phyloP scores from a whole-genome alignment of 2,113 vertebrate genomes.

The Aegotheles bennettii region DNA sequence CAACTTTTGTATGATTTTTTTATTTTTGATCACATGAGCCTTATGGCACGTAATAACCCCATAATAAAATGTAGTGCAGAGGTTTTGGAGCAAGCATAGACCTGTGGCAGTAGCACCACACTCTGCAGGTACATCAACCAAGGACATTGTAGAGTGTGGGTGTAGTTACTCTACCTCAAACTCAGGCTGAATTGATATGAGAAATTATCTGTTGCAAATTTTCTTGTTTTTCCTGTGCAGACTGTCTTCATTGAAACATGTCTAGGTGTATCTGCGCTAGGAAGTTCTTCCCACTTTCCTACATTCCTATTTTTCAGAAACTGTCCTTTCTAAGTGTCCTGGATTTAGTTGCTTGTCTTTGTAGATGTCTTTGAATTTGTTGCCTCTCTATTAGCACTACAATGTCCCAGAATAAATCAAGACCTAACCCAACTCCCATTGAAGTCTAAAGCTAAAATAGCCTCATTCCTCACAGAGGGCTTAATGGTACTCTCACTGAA shows the following conservation, averaged over 20 bases:
- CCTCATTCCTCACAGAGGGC: neutral
- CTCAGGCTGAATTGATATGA: accelerated
- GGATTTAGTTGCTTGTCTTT: neutral
- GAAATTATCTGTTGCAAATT: neutral
- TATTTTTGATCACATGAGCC: neutral
- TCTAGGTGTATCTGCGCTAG: neutral
- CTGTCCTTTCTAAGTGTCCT: neutral
- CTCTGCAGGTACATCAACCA: neutral
- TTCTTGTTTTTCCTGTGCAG: neutral
- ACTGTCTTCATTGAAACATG: neutral
- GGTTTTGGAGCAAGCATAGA: neutral
- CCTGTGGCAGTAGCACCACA: neutral
- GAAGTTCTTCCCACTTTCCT: neutral
- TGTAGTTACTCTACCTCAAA: neutral
- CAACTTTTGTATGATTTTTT: neutral
- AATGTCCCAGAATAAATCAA: neutral
- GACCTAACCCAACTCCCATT: neutral
- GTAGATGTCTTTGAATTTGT: neutral
- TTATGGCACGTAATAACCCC: no score
- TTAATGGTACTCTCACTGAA: neutral
- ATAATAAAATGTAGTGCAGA: accelerated
- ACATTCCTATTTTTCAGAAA: neutral
- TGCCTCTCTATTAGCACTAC: neutral
- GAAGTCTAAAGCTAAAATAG: neutral
- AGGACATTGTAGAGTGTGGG: accelerated